Conservation (phyloP, 2,113 vertebrate species). For the Papio anubis region DNA sequence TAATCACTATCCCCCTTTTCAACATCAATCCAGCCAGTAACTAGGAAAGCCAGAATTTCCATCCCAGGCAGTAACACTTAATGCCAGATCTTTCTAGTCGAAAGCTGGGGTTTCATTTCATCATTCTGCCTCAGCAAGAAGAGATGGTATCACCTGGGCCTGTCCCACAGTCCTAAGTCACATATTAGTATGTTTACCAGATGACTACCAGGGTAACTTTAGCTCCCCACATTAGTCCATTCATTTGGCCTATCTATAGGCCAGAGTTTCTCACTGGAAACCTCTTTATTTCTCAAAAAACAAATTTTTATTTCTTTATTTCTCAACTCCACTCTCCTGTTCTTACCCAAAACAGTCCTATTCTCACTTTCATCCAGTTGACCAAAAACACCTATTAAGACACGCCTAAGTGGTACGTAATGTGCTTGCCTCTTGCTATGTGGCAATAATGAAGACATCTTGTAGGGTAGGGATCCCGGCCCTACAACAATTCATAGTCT, state of each 20-base stretch:
- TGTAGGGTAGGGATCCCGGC: neutral
- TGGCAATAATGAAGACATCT: neutral
- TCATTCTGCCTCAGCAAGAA: neutral
- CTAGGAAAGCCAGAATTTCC: neutral
- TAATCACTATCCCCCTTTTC: neutral
- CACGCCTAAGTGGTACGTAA: neutral
- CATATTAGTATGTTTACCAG: neutral
- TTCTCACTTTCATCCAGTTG: neutral
- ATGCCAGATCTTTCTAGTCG: neutral
- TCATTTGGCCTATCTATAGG: neutral
- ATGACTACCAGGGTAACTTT: neutral
- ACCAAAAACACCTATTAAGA: neutral
- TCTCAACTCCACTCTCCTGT: neutral
- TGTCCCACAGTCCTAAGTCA: neutral
- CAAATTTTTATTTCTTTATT: too few relatives aligned
- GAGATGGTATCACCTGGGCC: neutral
- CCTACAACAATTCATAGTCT: neutral
- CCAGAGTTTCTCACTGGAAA: neutral
- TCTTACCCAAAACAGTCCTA: neutral
- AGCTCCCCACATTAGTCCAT: neutral
- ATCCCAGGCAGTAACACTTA: neutral
- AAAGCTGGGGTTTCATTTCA: neutral
- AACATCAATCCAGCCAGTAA: neutral
- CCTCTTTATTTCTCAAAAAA: conserved; percentile 6
- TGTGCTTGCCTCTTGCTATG: neutral